Conservation (phyloP, 1,140 invertebrate species). For the Aphelinus certus region DNA sequence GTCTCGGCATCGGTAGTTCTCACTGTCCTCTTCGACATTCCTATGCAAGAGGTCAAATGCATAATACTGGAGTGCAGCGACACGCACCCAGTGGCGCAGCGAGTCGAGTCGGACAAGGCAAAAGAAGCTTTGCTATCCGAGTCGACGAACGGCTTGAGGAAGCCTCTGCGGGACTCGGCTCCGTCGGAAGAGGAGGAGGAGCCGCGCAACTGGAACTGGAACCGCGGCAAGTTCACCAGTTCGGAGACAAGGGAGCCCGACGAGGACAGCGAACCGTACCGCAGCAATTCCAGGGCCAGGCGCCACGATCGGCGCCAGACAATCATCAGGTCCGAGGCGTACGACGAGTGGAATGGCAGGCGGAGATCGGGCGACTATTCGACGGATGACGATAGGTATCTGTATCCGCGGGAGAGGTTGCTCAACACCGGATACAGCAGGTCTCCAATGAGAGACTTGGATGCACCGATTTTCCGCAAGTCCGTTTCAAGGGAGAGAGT, state of each 20-base stretch:
- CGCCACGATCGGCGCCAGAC: conserved; percentile 43
- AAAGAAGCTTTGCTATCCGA: not conserved
- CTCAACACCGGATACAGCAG: conserved; percentile 45
- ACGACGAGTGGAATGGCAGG: conserved; percentile 41
- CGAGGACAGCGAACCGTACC: conserved; percentile 33
- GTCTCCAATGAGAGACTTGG: conserved; percentile 35
- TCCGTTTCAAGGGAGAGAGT: conserved; percentile 29
- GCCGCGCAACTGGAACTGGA: conserved; percentile 19
- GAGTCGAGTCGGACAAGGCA: conserved; percentile 18
- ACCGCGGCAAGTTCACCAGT: not conserved
- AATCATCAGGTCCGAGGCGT: conserved; percentile 46
- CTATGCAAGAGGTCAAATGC: conserved; percentile 67
- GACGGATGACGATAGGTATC: conserved; percentile 41
- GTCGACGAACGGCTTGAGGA: not conserved
- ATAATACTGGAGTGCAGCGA: conserved; percentile 61
- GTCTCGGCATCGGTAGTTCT: conserved; percentile 57
- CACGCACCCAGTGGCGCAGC: not conserved
- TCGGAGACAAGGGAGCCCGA: conserved; percentile 9
- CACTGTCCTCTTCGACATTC: conserved; percentile 67
- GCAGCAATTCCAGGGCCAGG: conserved; percentile 36
- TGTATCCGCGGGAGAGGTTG: conserved; percentile 46
- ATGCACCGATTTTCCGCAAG: not conserved
- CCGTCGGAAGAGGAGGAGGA: conserved; percentile 20
- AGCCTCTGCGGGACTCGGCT: not conserved
- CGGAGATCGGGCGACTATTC: conserved; percentile 27